Evolutionary conservation across 2,888 invertebrate species (phyloP).

Genomic region (Pollenia griseotomentosa): DNA sequence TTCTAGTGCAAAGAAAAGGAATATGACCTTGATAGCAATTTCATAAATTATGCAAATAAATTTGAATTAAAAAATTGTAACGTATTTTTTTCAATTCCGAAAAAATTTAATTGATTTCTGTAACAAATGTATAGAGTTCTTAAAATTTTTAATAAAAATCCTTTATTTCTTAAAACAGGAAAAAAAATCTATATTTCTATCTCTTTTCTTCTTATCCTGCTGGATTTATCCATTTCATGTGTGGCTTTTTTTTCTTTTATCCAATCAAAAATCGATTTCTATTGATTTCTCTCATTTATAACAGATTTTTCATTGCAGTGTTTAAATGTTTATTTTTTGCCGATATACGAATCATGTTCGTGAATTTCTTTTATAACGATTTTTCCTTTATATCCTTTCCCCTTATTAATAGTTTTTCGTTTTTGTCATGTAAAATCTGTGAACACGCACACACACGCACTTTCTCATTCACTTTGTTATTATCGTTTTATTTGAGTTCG

Average conservation of each 20-base stretch:
- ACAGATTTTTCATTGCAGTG: constrained; percentile 28
- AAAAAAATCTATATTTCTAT: constrained; percentile 1
- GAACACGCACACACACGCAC: neutral
- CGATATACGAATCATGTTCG: constrained; percentile 46
- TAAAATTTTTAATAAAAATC: neutral
- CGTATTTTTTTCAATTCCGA: constrained; percentile 24
- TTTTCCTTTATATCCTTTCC: constrained; percentile 34
- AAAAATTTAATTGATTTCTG: neutral
- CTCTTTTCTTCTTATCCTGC: constrained; percentile 30
- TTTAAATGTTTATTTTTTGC: constrained; percentile 17
- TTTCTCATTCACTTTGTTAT: neutral
- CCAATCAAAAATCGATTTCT: constrained; percentile 64
- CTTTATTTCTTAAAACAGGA: neutral
- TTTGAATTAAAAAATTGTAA: constrained; percentile 31
- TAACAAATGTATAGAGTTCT: neutral
- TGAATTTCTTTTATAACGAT: constrained; percentile 35
- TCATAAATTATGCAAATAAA: constrained; percentile 37
- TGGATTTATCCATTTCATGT: constrained; percentile 10
- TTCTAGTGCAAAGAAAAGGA: neutral
- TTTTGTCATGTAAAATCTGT: constrained; percentile 8
- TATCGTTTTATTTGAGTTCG: neutral
- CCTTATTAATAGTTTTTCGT: constrained; percentile 28
- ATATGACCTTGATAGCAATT: constrained; percentile 43
- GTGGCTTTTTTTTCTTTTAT: constrained; percentile 16
- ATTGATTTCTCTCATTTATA: constrained; percentile 50